Evolutionary conservation across 1,140 invertebrate genomes (phyloP).

Genomic region (Drosophila mauritiana): DNA sequence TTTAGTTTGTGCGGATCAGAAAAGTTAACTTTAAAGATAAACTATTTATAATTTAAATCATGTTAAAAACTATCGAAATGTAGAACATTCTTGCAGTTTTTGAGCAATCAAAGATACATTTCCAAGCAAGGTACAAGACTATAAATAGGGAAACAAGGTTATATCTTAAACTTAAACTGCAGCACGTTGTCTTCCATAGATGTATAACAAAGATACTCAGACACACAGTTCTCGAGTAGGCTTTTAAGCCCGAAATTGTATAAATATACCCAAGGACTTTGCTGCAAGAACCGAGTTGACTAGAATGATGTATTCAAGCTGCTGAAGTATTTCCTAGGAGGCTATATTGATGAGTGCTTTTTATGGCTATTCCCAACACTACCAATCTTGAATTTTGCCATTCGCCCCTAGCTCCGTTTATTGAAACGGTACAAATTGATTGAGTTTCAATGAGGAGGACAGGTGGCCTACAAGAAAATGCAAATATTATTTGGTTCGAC

Average conservation of each 20-base stretch:
- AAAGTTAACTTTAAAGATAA: too few relatives aligned
- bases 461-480: conserved; percentile 22
- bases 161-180: neutral
- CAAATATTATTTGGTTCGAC: conserved; percentile 24
- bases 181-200: neutral
- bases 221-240: conserved; percentile 15
- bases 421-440: conserved; percentile 15
- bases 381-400: neutral
- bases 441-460: conserved; percentile 17
- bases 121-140: too few relatives aligned
- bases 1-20: neutral
- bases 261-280: conserved; percentile 52
- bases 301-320: neutral
- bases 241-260: conserved; percentile 29
- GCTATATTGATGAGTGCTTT: conserved; percentile 6
- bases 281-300: neutral
- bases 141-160: too few relatives aligned
- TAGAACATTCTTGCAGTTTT: too few relatives aligned
- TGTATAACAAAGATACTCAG: neutral
- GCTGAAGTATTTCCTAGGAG: neutral
- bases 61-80: too few relatives aligned
- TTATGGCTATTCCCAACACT: conserved; percentile 1
- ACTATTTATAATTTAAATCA: too few relatives aligned
- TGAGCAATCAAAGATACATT: too few relatives aligned
- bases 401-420: neutral